Evolutionary conservation across 1,140 invertebrate species (phyloP).

Genomic region (Leptinotarsa texana): DNA sequence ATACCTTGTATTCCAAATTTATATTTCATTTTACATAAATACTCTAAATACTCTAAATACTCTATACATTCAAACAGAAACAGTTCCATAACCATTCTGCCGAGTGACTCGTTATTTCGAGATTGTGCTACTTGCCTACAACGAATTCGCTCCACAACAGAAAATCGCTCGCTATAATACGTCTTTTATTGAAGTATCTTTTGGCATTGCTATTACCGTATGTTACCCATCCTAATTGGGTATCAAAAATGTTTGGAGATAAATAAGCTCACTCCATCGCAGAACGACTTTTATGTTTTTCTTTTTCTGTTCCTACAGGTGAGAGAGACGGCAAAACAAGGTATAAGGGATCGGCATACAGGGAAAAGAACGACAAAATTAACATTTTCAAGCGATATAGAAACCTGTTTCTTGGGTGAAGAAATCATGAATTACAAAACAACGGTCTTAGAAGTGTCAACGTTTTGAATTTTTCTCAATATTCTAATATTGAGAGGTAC

Average conservation of each 20-base stretch:
- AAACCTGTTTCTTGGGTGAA: too few species aligned
- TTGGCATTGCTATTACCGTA: conserved; percentile 26
- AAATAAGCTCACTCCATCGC: conserved; percentile 21
- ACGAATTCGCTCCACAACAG: conserved; percentile 4
- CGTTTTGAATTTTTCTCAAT: too few species aligned
- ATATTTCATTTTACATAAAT: too few species aligned
- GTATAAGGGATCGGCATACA: background rate
- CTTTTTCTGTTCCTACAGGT: background rate
- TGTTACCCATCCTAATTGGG: conserved; percentile 24
- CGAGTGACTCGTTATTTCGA: background rate
- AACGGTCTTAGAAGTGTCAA: too few species aligned
- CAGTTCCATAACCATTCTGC: background rate
- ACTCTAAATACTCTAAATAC: too few species aligned
- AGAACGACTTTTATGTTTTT: background rate
- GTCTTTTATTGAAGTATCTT: conserved; percentile 24
- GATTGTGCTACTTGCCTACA: background rate
- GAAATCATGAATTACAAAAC: too few species aligned
- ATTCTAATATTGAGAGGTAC: too few species aligned
- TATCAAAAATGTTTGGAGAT: conserved; percentile 4
- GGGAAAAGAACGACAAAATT: too few species aligned
- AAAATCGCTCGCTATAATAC: conserved; percentile 25
- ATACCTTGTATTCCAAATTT: too few species aligned
- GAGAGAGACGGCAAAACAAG: background rate
- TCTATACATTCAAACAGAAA: too few species aligned
- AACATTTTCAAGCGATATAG: too few species aligned